Conservation (phyloP, 2,797 vertebrate genomes). For the Syngnathus rostellatus region DNA sequence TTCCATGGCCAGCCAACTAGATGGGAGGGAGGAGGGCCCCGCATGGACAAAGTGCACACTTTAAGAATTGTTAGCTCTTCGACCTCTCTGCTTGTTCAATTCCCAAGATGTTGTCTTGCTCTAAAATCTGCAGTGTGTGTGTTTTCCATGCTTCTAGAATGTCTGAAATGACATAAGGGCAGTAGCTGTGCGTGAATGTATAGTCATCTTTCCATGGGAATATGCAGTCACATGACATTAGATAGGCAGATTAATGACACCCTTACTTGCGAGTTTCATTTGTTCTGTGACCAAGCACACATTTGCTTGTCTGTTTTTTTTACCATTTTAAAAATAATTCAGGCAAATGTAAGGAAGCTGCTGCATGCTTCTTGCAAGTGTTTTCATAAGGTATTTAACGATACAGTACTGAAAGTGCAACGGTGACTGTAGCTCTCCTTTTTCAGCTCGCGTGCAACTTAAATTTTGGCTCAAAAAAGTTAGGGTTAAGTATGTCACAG, state of each 20-base stretch:
- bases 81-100: constrained; percentile 27
- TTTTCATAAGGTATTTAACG: no score
- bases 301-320: neutral
- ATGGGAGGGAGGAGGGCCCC: constrained; percentile 32
- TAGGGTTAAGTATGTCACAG: no score
- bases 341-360: no score
- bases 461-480: no score
- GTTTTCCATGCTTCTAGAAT: constrained; percentile 50
- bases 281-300: no score
- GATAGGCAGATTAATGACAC: no score
- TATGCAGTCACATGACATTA: neutral
- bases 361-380: no score
- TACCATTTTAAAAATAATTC: no score
- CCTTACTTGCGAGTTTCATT: neutral
- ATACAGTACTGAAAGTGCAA: no score
- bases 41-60: constrained; percentile 30
- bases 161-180: constrained; percentile 28
- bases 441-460: no score
- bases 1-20: constrained; percentile 22
- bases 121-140: constrained; percentile 49
- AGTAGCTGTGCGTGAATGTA: constrained; percentile 15
- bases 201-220: constrained; percentile 17
- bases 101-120: constrained; percentile 45
- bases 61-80: constrained; percentile 24
- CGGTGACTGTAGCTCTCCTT: no score